A percentile compares a stretch with the other conserved stretches of the same genome.
Conservation (phyloP, 1,140 invertebrate species). For the Tetramorium simillimum region DNA sequence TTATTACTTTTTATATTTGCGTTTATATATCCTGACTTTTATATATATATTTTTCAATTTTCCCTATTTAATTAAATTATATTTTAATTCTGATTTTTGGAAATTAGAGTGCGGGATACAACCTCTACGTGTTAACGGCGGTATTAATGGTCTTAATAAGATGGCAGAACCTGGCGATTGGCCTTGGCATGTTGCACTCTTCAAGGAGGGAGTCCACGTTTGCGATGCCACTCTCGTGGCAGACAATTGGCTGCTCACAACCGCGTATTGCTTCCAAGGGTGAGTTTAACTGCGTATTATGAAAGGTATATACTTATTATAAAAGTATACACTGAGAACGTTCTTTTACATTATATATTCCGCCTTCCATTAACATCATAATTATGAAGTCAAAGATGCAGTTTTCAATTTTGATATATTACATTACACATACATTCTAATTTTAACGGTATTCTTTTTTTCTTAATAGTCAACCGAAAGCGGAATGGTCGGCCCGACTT, state of each 20-base stretch:
- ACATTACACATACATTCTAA: neutral
- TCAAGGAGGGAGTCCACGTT: constrained; percentile 93
- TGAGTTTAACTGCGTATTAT: constrained; percentile 70
- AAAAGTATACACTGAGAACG: neutral
- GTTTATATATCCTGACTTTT: neutral
- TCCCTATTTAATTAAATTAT: neutral
- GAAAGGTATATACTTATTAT: neutral
- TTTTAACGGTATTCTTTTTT: neutral
- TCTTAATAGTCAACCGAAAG: constrained; percentile 91
- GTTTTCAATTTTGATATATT: neutral
- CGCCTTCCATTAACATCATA: neutral
- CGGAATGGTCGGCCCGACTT: constrained; percentile 93
- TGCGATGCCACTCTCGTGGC: constrained; percentile 94
- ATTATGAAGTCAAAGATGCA: neutral
- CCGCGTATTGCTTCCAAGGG: constrained; percentile 95
- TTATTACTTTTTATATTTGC: neutral
- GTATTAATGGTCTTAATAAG: constrained; percentile 87
- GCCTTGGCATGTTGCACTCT: constrained; percentile 95
- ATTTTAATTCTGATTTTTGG: neutral
- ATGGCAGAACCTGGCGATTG: constrained; percentile 92
- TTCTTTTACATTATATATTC: neutral
- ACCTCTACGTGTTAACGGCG: constrained; percentile 84
- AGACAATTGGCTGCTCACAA: constrained; percentile 93
- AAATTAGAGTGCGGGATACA: constrained; percentile 91
- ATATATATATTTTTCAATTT: neutral